Base-by-base conservation (phyloP, 2,888 invertebrate genomes). In the Prenolepis imparis region DNA sequence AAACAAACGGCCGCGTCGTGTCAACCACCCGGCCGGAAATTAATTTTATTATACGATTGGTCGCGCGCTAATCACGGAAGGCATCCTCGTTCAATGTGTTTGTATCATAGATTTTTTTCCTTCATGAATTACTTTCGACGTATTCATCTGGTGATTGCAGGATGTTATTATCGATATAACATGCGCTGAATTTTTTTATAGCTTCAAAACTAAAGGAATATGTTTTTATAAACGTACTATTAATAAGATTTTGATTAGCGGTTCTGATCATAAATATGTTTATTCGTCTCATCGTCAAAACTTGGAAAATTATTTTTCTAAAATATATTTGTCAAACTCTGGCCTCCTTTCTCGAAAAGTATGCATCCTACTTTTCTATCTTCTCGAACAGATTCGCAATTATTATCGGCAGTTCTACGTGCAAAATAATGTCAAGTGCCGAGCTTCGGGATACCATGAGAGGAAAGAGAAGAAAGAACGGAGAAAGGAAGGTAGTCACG, bases 41-140 rank as follows among this genome's bases (percentile, higher is more conserved):
- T 86, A 59, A 89, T 89, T 87, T 89, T 83, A 86, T 89, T 87
- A 89, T 77, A 44, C 64, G 77, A 68, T 55, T 41, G 70, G n/a
- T 36, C 73, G 44, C 44, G 24, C 67, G 68, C 55, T 57, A 77
- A 68, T 77, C 68, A 55, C 77, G 68, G 36, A 68, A 77, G 68
- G 41, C 28, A 68, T 55, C 6, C 55, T 8, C 63, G 68, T 21
- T 57, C 28, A 57, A 68, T 66, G 72, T 28, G 61, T n/a, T 28
- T 32, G 5, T 18, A 39, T 52, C 64, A 57, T 12, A 36, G 48
- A 57, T 63, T 52, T 75, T 67, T 39, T 36, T n/a, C n/a, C 8
- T 18, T 3, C 48, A 21, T 48, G 41, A 36, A 75, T 74, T 63
- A 48, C 66, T 63, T 41, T 74, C 63, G 41, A 41, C 18, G 41